Evolutionary conservation across 2,888 invertebrate species (phyloP), one percentile per base, ranked within the genome.

Genomic region (Tholera decimalis): DNA sequence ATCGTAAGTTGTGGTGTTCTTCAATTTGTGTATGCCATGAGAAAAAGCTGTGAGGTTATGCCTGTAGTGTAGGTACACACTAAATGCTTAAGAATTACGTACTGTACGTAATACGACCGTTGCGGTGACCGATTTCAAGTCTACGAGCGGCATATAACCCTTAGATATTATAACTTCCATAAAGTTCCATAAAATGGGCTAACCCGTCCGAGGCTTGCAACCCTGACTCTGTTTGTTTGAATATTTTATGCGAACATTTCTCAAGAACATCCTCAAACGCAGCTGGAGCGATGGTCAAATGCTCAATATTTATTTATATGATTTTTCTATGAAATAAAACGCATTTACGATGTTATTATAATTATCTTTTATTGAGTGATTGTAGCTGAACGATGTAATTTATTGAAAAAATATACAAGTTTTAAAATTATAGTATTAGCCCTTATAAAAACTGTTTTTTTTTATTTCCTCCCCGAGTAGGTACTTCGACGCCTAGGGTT

Each of bases 181-280:
- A 65, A 63, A 58, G 20, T 58, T 8, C 58, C 39, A 28, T 67
- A 67, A 70, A 60, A 39, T 57, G 63, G 47, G 63, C 54, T 73
- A 65, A 65, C 71, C 65, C 74, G 33, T 58, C 64, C 41, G 50
- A 60, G 9, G 46, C 57, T 74, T 57, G 74, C 60, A 68, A 69
- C 75, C 64, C 73, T 63, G 57, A 39, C 46, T 54, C 35, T 54
- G 77, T 77, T 66, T 77, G 67, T 79, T 70, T 80, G 75, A 79
- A 79, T 73, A 81, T 75, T 73, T 75, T 60, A 64, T 71, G 56
- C 44, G 67, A 69, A 74, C 62, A 62, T 74, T 67, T 69, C 73
- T 70, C 68, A 58, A 51, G 53, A 78, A 80, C 76, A 46, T 56
- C 58, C 51, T 51, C 53, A 54, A 50, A 47, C 68, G 41, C 61